phyloP scores from a whole-genome alignment of 2,797 vertebrate species.

The Lepilemur septentrionalis region DNA sequence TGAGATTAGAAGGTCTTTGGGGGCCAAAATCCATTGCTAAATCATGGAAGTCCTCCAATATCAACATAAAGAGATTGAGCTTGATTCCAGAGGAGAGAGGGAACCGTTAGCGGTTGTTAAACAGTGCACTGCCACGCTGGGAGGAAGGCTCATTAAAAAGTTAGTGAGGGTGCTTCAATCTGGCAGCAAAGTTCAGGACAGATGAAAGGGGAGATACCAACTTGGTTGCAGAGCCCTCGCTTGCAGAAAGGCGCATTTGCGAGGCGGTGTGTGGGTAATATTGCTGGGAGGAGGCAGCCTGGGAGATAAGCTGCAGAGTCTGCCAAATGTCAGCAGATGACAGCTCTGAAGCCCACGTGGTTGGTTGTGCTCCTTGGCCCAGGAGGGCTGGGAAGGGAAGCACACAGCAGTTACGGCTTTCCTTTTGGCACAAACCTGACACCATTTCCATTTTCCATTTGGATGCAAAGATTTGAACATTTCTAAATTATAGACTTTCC shows the following conservation, averaged over 20 bases:
- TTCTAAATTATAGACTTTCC: conserved; percentile 66
- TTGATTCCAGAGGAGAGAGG: neutral
- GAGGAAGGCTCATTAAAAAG: conserved; percentile 10
- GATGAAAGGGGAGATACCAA: neutral
- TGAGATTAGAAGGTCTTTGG: neutral
- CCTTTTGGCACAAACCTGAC: conserved; percentile 62
- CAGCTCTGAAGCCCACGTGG: neutral
- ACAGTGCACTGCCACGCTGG: neutral
- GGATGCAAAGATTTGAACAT: conserved; percentile 55
- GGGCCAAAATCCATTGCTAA: neutral
- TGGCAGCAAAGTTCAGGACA: neutral
- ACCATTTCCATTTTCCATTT: conserved; percentile 50
- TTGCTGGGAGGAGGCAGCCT: neutral
- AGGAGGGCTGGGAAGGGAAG: neutral
- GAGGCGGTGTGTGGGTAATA: neutral
- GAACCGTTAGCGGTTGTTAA: neutral
- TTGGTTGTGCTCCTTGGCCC: conserved; percentile 20
- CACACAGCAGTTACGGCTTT: conserved; percentile 36
- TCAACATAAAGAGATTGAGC: conserved; percentile 16
- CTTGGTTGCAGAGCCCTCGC: neutral
- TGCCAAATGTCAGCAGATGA: neutral
- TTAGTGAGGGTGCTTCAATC: neutral
- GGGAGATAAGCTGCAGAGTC: neutral
- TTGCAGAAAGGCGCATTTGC: neutral
- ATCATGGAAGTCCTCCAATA: neutral